These are phyloP conservation scores for Pagetopsis macropterus DNA, from an alignment of 2,797 vertebrate genomes.

Conservation along the genomic window DNA sequence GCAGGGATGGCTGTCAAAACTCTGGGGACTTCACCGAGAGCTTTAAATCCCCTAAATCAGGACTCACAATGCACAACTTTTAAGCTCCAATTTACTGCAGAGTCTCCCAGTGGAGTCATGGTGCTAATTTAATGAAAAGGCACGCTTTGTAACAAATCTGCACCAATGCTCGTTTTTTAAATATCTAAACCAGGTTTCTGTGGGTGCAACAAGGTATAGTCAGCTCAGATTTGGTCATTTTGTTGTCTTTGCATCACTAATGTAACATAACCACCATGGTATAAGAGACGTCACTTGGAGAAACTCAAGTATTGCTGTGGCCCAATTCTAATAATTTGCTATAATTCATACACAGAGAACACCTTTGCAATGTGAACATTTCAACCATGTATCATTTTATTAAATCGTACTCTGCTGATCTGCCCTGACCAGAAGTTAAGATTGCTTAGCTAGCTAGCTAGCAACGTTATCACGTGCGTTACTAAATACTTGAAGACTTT, in stretches of 20 bases:
- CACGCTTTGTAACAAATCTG: conserved; percentile 1
- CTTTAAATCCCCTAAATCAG: conserved; percentile 43
- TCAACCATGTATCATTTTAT: no score
- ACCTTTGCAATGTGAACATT: no score
- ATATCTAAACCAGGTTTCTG: conserved; percentile 5
- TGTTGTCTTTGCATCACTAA: background rate
- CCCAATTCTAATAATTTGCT: no score
- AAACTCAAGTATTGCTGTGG: background rate
- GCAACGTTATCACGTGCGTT: no score
- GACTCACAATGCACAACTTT: conserved; percentile 42
- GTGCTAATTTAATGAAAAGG: conserved; percentile 36
- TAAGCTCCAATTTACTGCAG: conserved; percentile 38
- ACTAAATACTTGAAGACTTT: no score
- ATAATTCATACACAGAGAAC: no score
- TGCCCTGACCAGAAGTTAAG: no score
- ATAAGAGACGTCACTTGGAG: background rate
- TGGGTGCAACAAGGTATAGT: background rate
- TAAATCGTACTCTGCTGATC: no score
- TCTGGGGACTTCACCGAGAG: conserved; percentile 33
- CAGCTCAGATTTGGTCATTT: background rate
- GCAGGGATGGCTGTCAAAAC: conserved; percentile 56
- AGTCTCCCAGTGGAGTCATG: conserved; percentile 7
- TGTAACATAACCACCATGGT: background rate
- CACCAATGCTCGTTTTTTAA: background rate
- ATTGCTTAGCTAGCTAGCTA: no score